Base-by-base conservation (phyloP, 2,113 vertebrate species). In the Colistium nudipinnis region DNA sequence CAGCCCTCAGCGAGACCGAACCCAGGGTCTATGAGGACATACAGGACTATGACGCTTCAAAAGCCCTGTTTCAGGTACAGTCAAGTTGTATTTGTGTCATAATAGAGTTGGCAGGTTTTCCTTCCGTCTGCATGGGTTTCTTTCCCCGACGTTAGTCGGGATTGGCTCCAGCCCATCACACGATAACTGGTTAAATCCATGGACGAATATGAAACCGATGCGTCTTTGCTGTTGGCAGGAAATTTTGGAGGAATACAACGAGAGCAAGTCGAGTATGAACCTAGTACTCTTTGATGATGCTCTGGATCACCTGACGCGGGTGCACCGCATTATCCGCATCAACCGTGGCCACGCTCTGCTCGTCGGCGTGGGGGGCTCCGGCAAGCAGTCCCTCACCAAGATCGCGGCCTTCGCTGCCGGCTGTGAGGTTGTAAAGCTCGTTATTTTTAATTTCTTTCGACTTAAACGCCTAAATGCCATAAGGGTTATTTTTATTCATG, bases 211-310 rank as follows among this genome's bases (percentile, higher is more conserved):
- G 27, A 64, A 14, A 54, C 43, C 14, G 31, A 17, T 52, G 14
- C 48, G 17, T 48, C 30, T 68, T 66, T 66, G 4, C 12, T 13
- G 54, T 53, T 39, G 77, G 22, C 81, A 99, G 98, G 96, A 97
- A 77, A 95, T 98, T 63, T 90, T 99, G 2, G 96, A 98, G n/a
- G 96, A 98, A 65, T 98, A 97, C 86, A 99, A 97, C 0, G 95
- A 98, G 66, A 83, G 24, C 43, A 94, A 94, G 54, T 81, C 89
- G 1, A 91, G 80, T 33, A 97, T 99, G 96, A 95, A 95, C 35
- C 81, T 99, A 39, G 96, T 99, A 11, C 93, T 99, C 27, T 99
- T 99, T 55, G 95, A 99, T 0, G 96, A 98, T 2, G 97, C 97
- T 2, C 85, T 99, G 81, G 98, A 99, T 69, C 97, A 98, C 82